Evolutionary conservation across 1,140 invertebrate genomes (phyloP), one percentile per base, ranked within the genome.

Genomic region (Neotoxoptera formosana): DNA sequence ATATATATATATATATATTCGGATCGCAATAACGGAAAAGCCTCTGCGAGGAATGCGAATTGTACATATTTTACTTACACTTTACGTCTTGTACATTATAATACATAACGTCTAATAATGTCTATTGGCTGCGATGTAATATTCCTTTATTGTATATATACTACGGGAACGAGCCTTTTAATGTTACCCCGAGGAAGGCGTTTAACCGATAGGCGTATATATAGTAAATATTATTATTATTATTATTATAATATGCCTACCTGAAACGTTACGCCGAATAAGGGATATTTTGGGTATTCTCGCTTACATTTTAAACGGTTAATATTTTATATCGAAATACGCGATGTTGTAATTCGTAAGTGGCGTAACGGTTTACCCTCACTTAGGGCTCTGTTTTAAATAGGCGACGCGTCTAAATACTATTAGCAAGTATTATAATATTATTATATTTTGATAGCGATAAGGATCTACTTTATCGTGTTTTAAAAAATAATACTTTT

Each of bases 51-150:
- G 60, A 76, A 34, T 76, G 60, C 6, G n/a, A 76, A 76, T 53
- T 21, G 21, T 76, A 76, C 60, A 20, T 23, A 76, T 17, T 76
- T 76, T n/a, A 76, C n/a, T n/a, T 76, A 17, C 60, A 76, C 17
- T 76, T n/a, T n/a, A 76, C 60, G n/a, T n/a, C n/a, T 76, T 76
- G 14, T 76, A n/a, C n/a, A 76, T n/a, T 76, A 76, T 76, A 67
- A 7, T 17, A 76, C n/a, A n/a, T 11, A 76, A 76, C n/a, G 7
- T 76, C 30, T 76, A 76, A 76, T 76, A 76, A n/a, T 14, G 30
- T 76, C n/a, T 17, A 76, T 76, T 76, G 60, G 60, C n/a, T 34
- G n/a, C 60, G n/a, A 76, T n/a, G n/a, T 76, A n/a, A 34, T 76
- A n/a, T 76, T 76, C 60, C 60, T 76, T 76, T 76, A 76, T 76